Percentiles rank a stretch among this genome's conserved stretches.
phyloP scores from a whole-genome alignment of 2,113 vertebrate species.

The Jaculus jaculus region DNA sequence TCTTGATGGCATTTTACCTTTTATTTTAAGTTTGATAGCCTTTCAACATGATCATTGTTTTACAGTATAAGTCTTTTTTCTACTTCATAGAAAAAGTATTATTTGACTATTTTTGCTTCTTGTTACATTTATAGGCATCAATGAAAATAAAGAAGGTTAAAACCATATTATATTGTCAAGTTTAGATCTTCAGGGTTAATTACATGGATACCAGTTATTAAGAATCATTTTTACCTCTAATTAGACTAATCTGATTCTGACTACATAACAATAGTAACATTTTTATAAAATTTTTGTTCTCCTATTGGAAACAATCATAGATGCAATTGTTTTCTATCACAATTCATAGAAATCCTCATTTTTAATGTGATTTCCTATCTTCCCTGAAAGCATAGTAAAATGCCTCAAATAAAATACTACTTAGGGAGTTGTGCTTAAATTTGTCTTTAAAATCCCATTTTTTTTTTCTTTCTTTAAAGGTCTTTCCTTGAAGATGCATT shows the following conservation, averaged over 20 bases:
- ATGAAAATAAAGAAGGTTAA: not conserved
- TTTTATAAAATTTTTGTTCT: not conserved
- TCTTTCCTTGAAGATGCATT: constrained; percentile 57
- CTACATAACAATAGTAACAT: not conserved
- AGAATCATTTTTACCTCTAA: constrained; percentile 4
- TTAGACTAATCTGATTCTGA: not conserved
- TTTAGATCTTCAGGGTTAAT: not conserved
- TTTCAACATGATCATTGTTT: not conserved
- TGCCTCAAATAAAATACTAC: constrained; percentile 55
- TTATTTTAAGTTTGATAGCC: not conserved
- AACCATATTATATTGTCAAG: not conserved
- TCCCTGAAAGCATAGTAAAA: not conserved
- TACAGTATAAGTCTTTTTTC: not conserved
- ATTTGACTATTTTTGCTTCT: not conserved
- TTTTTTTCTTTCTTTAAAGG: constrained; percentile 52
- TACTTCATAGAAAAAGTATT: constrained; percentile 2
- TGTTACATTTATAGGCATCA: not conserved
- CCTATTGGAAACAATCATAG: not conserved
- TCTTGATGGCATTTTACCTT: not conserved
- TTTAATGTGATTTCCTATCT: not conserved
- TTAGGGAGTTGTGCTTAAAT: not conserved
- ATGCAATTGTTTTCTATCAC: constrained; percentile 7
- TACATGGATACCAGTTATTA: not conserved
- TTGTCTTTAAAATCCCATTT: constrained; percentile 55
- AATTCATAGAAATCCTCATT: constrained; percentile 32